Evolutionary conservation across 2,797 vertebrate genomes (phyloP).

Genomic region (Threskiornis aethiopicus): DNA sequence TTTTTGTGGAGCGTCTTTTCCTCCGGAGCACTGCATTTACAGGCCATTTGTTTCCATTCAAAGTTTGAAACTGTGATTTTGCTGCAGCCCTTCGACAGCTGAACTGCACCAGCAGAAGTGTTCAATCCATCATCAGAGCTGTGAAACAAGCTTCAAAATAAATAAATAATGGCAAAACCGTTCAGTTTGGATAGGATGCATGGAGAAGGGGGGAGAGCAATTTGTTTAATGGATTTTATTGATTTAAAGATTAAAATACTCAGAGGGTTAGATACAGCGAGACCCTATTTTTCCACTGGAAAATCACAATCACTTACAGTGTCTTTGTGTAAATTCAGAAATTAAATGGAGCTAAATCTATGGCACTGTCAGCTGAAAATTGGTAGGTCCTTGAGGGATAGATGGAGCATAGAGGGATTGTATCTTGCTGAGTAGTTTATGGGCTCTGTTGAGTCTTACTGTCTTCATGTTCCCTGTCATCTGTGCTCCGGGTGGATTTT

Average conservation of each 20-base stretch:
- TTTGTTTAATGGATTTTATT: conserved; percentile 77
- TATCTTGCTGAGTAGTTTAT: not conserved
- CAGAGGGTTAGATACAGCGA: conserved; percentile 23
- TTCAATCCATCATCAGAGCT: conserved; percentile 32
- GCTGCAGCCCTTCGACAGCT: not conserved
- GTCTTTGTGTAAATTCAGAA: conserved; percentile 66
- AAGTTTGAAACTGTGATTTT: conserved; percentile 13
- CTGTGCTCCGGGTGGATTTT: not conserved
- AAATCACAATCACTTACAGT: conserved; percentile 68
- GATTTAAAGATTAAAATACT: conserved; percentile 68
- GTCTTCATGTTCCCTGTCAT: not conserved
- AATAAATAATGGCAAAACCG: conserved; percentile 17
- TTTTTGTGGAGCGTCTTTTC: not conserved
- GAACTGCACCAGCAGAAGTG: not conserved
- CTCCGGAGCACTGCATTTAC: not conserved
- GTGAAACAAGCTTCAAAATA: not conserved
- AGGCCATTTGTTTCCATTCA: conserved; percentile 7
- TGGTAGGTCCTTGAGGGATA: not conserved
- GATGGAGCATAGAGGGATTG: not conserved
- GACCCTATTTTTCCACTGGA: conserved; percentile 30
- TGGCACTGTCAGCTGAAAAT: conserved; percentile 57
- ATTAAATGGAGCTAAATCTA: conserved; percentile 68
- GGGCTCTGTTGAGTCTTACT: not conserved
- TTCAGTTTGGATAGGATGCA: not conserved
- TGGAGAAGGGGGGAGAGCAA: conserved; percentile 25